Conservation (phyloP, 2,113 vertebrate species). For the Macquaria ambigua region DNA sequence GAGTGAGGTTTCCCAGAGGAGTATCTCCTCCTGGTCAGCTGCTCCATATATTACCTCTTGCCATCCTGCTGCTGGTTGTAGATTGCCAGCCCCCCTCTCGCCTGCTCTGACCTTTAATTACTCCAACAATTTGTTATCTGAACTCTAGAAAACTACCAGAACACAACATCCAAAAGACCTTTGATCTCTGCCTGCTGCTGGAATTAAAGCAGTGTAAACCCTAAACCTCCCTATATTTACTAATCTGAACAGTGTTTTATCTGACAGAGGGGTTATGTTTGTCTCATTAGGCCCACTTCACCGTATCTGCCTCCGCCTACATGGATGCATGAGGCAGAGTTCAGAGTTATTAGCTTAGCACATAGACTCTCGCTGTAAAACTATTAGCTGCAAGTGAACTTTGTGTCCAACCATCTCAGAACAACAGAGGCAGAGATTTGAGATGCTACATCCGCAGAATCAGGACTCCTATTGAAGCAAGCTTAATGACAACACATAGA, state of each 20-base stretch:
- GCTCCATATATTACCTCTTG: constrained; percentile 42
- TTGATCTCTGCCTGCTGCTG: not conserved
- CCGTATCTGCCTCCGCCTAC: constrained; percentile 31
- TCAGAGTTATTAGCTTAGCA: constrained; percentile 26
- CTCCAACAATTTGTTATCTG: constrained; percentile 41
- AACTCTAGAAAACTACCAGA: constrained; percentile 27
- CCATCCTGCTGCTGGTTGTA: constrained; percentile 27
- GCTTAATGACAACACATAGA: not conserved
- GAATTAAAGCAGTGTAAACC: not conserved
- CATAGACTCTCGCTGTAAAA: constrained; percentile 14
- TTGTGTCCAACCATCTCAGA: constrained; percentile 3
- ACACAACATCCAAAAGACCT: not conserved
- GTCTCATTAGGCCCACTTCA: constrained; percentile 31
- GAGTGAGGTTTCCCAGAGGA: constrained; percentile 56
- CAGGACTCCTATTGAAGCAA: not conserved
- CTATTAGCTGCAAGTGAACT: constrained; percentile 9
- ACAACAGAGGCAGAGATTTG: constrained; percentile 2
- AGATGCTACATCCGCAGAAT: constrained; percentile 28
- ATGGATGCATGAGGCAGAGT: constrained; percentile 14
- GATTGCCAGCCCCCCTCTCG: constrained; percentile 5
- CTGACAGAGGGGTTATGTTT: constrained; percentile 33
- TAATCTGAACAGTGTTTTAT: not conserved
- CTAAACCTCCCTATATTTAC: constrained; percentile 5
- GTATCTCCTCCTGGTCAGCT: constrained; percentile 33
- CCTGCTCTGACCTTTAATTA: constrained; percentile 48